These are phyloP conservation scores for Sylvicola cinctus DNA, from an alignment of 2,888 invertebrate species.

Conservation along the genomic window DNA sequence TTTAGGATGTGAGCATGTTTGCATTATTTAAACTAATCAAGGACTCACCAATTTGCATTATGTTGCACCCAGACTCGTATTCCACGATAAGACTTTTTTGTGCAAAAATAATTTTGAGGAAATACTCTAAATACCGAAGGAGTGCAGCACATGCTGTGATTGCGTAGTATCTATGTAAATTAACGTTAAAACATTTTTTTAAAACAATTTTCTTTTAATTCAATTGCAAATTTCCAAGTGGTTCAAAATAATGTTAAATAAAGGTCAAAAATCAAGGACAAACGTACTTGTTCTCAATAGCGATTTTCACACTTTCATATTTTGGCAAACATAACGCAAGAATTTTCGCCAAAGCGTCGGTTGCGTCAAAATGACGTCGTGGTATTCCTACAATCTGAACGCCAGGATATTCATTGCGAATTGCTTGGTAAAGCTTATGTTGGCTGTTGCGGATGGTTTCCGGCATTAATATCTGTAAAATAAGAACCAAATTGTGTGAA, in stretches of 20 bases:
- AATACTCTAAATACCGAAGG: constrained; percentile 63
- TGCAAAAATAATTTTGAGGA: constrained; percentile 52
- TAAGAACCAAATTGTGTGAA: neutral
- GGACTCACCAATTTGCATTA: constrained; percentile 68
- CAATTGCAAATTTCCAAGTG: neutral
- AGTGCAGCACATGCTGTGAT: constrained; percentile 69
- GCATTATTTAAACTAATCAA: constrained; percentile 31
- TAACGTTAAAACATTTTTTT: constrained; percentile 1
- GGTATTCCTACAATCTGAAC: constrained; percentile 45
- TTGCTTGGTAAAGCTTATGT: constrained; percentile 31
- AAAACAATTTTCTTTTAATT: neutral
- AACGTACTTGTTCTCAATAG: constrained; percentile 20
- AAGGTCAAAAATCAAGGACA: neutral
- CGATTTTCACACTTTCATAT: constrained; percentile 40
- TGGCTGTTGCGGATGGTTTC: no score
- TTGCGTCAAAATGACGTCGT: constrained; percentile 59
- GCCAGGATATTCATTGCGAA: no score
- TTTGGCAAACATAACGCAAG: constrained; percentile 48
- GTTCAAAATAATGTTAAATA: constrained; percentile 4
- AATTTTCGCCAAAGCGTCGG: constrained; percentile 48
- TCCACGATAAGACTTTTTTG: constrained; percentile 57
- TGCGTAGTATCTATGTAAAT: constrained; percentile 52
- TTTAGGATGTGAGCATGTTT: constrained; percentile 1
- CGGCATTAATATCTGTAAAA: no score
- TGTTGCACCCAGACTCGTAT: constrained; percentile 62